These are phyloP conservation scores for Apis florea DNA, from an alignment of 1,140 invertebrate species.

Conservation along the genomic window DNA sequence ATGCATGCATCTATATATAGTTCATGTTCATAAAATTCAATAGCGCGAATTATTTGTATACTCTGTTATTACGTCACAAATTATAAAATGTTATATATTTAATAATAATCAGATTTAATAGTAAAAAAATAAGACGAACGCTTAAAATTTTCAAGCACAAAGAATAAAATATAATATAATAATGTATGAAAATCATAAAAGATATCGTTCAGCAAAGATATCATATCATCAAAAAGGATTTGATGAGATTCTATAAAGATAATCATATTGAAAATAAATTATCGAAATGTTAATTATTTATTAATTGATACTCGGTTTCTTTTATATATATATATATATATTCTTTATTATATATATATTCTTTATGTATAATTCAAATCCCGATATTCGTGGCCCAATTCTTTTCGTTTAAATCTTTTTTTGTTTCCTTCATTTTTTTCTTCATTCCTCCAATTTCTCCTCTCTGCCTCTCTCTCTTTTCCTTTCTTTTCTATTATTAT, in stretches of 20 bases:
- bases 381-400: neutral
- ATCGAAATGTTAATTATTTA: slow-evolving; percentile 1
- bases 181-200: neutral
- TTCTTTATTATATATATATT: no score
- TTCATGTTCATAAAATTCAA: no score
- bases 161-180: neutral
- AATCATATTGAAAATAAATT: neutral
- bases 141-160: neutral
- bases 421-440: neutral
- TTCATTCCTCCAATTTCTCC: neutral
- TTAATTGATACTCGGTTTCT: neutral
- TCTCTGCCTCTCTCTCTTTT: no score
- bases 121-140: neutral
- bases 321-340: no score
- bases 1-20: no score
- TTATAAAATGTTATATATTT: slow-evolving; percentile 56
- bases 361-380: no score
- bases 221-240: no score
- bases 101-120: slow-evolving; percentile 50
- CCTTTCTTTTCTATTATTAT: neutral
- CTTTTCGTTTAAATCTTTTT: neutral
- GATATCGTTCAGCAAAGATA: neutral
- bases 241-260: neutral
- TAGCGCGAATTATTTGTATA: slow-evolving; percentile 28
- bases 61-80: slow-evolving; percentile 43